A percentile compares a stretch with the other conserved stretches of the same genome.
Conservation (phyloP, 2,797 vertebrate genomes). For the Sebastolobus altivelis region DNA sequence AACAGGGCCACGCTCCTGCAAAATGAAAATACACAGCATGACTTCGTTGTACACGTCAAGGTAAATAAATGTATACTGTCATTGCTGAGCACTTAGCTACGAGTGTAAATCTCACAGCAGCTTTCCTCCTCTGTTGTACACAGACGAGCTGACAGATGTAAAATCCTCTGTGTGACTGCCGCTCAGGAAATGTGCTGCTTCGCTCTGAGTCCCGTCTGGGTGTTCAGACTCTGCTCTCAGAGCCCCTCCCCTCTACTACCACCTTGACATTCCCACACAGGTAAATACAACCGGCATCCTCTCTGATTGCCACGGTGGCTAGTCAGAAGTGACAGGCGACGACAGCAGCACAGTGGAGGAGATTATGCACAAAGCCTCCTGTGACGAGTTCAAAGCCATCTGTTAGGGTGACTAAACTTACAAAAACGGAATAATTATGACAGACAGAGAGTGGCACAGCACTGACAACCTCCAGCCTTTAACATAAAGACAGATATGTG, state of each 20-base stretch:
- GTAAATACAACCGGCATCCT: conserved; percentile 49
- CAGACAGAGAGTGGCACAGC: conserved; percentile 17
- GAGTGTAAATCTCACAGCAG: conserved; percentile 49
- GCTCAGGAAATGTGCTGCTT: conserved; percentile 17
- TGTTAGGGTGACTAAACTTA: conserved; percentile 56
- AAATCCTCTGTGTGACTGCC: conserved; percentile 41
- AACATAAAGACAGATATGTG: conserved; percentile 39
- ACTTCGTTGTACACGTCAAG: conserved; percentile 42
- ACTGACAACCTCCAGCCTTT: conserved; percentile 27
- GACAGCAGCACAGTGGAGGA: conserved; percentile 40
- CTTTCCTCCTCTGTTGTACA: conserved; percentile 40
- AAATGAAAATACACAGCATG: conserved; percentile 43
- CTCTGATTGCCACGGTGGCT: conserved; percentile 34
- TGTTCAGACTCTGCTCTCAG: conserved; percentile 6
- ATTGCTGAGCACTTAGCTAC: conserved; percentile 29
- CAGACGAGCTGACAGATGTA: conserved; percentile 55
- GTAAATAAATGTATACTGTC: conserved; percentile 48
- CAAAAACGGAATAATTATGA: conserved; percentile 46
- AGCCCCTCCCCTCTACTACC: conserved; percentile 7
- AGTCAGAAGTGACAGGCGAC: conserved; percentile 53
- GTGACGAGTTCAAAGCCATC: conserved; percentile 63
- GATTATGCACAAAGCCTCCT: conserved; percentile 54
- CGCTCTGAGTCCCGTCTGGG: background rate
- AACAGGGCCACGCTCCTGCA: conserved; percentile 8
- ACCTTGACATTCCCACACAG: conserved; percentile 46